A percentile compares a stretch with the other conserved stretches of the same genome.
phyloP scores from a whole-genome alignment of 1,140 invertebrate genomes.

The Pseudobourletiella spinata region DNA sequence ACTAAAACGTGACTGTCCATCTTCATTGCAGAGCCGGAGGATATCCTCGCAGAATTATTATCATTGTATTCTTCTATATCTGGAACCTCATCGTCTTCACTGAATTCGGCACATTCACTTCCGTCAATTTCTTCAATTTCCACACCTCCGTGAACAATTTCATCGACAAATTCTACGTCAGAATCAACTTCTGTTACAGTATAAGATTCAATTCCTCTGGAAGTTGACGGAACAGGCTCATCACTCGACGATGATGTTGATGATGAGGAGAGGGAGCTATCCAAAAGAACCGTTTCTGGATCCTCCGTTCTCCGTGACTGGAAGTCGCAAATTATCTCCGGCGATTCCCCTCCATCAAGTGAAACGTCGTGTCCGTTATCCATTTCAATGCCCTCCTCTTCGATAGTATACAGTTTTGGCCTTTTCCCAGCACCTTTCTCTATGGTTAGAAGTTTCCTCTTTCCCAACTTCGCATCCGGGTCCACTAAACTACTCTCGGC shows the following conservation, averaged over 20 bases:
- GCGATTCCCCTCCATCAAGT: neutral
- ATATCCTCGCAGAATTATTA: too few species aligned
- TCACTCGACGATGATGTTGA: constrained; percentile 46
- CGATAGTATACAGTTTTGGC: too few species aligned
- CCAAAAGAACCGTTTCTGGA: too few species aligned
- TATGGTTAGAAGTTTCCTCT: too few species aligned
- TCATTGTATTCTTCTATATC: too few species aligned
- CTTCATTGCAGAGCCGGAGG: neutral
- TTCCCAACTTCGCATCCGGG: too few species aligned
- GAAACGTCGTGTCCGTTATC: neutral
- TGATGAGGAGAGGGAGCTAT: neutral
- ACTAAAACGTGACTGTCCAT: neutral
- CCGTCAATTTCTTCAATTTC: neutral
- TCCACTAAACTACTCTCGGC: too few species aligned
- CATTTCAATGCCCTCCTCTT: too few species aligned
- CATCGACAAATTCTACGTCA: neutral
- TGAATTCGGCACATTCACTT: too few species aligned
- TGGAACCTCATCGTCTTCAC: too few species aligned
- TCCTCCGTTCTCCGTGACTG: too few species aligned
- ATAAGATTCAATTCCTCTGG: neutral
- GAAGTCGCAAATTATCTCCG: neutral
- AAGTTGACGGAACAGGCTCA: constrained; percentile 46
- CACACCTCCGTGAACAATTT: neutral
- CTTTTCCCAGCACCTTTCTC: too few species aligned
- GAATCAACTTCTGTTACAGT: neutral